Evolutionary conservation across 2,888 invertebrate genomes (phyloP), one percentile per base, ranked within the genome.

Genomic region (Philereme transversata): DNA sequence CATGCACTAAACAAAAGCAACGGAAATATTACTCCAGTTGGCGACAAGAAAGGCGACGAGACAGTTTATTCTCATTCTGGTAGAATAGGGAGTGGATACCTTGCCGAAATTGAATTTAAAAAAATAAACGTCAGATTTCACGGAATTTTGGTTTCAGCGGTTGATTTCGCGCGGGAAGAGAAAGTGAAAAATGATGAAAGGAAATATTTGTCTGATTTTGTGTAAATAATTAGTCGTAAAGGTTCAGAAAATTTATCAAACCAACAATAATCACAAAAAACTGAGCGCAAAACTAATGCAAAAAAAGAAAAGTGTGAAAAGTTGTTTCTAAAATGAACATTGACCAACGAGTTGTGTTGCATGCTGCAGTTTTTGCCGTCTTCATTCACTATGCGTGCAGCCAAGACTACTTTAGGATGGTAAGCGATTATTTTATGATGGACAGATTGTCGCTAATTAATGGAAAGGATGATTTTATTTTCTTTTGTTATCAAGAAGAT

Each of bases 1-100:
- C 90, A 78, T 90, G 86, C 67, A 84, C 72, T 84, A 88, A 88
- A 92, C 90, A 92, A 91, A 88, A 86, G 87, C 88, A 78, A 79
- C 85, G 87, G 88, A 87, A 82, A 86, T 81, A 84, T 83, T 82
- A 81, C 82, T 83, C 77, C 90, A 91, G 91, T 90, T 84, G 78
- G 77, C 83, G 83, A 87, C 88, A 89, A 90, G 90, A 88, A 87
- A 86, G 73, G 72, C 76, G 68, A 67, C 77, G 77, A 82, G 82
- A 84, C 84, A 87, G 87, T 85, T 86, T 85, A 81, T 81, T 79
- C 81, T 77, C 22, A 1, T 35, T 35, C 44, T 54, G 54, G 50
- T 50, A 44, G 53, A 54, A 59, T 50, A 54, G 7, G 50, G 5
- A 10, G 38, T 34, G 9, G 34, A 51, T 22, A 7, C 44, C 5